Base-by-base conservation (phyloP, 1,140 invertebrate species). In the Pseudomyrmex dendroicus region DNA sequence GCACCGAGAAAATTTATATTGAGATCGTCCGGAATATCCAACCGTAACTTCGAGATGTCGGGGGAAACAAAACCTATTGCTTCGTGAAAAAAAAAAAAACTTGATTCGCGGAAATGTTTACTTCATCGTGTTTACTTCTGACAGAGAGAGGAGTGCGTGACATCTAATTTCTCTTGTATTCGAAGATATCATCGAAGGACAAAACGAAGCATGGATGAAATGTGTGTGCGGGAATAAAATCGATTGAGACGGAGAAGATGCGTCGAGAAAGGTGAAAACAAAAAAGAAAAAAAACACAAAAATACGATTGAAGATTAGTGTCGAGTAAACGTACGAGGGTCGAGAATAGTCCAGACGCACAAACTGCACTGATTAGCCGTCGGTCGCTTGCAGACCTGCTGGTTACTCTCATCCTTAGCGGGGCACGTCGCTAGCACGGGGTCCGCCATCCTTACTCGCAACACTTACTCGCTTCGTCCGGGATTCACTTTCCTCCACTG, bases 331-430 rank as follows among this genome's bases (percentile, higher is more conserved):
- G 89, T 94, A 93, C 93, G 86, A 61, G 92, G 92, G 73, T 93
- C 85, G 35, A 93, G 89, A 56, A 94, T 91, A 84, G 91, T 93
- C 93, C 93, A 94, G 87, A 93, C 91, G 83, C 93, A 93, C 52
- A 92, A 91, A 67, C 82, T 90, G 59, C 87, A 84, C 35, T 35
- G 35, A 35, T 83, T 89, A 25, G 88, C 54, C 25, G 59, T 35
- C 57, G 61, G 4, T 68, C 84, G 89, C 83, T 93, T 93, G 86
- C 91, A 92, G 63, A 87, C 76, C 68, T 62, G 35, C 35, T 35
- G 48, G 20, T 70, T 61, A 10, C 82, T 59, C 13, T 68, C 59
- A 72, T 89, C 86, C 72, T 89, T 90, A 17, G 57, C 73, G 48
- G 90, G 82, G 74, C 85, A 90, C 22, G 59, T 56, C 64, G 64